phyloP scores from a whole-genome alignment of 2,113 vertebrate genomes.

The Donacobius atricapilla region DNA sequence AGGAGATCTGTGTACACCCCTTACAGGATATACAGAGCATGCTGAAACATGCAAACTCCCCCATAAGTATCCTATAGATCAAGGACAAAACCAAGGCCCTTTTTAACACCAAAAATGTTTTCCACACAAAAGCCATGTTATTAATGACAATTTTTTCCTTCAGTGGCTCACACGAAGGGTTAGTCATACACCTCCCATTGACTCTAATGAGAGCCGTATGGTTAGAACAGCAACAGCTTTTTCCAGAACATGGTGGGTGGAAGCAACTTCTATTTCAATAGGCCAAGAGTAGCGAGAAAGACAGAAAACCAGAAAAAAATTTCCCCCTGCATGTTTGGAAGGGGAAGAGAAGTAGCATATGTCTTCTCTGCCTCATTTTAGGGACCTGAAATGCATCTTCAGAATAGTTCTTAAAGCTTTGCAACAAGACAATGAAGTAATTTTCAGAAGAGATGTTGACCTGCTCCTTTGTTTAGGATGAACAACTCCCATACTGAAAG shows the following conservation, averaged over 20 bases:
- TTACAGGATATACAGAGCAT: neutral
- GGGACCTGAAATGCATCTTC: neutral
- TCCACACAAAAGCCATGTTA: constrained; percentile 11
- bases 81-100: neutral
- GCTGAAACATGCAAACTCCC: neutral
- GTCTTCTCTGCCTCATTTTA: neutral
- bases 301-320: neutral
- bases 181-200: constrained; percentile 45
- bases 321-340: neutral
- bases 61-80: constrained; percentile 23
- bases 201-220: constrained; percentile 49
- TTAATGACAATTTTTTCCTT: neutral
- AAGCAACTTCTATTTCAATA: constrained; percentile 49
- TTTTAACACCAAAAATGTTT: neutral
- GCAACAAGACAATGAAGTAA: neutral
- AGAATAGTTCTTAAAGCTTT: neutral
- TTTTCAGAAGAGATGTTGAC: neutral
- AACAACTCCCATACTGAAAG: neutral
- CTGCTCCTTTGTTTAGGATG: neutral
- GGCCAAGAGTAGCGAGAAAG: neutral
- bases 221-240: constrained; percentile 23
- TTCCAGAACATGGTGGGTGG: constrained; percentile 57
- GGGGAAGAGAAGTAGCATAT: neutral
- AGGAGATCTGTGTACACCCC: neutral
- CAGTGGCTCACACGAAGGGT: constrained; percentile 6